Base-by-base conservation (phyloP, 1,140 invertebrate genomes). In the Bombus picipes region DNA sequence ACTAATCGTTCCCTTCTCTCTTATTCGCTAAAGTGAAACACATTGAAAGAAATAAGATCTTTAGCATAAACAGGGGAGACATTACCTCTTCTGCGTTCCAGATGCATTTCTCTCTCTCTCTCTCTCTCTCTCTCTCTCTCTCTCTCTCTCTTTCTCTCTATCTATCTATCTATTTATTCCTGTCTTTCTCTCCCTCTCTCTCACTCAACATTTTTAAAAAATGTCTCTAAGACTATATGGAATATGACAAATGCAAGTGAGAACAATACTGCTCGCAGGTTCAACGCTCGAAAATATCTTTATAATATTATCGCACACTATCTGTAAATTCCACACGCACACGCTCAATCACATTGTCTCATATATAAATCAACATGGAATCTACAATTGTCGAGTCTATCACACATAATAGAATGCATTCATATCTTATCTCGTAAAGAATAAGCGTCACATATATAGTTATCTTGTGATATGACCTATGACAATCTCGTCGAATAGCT, bases 381-480 rank as follows among this genome's bases (percentile, higher is more conserved):
- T 72, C 10, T 62, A 62, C 53, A 83, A 87, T 57, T 43, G 1
- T 62, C 32, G 6, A 53, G 6, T 59, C 85, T 73, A 74, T 68
- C 82, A 53, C 59, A 59, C 75, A 10, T 73, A 68, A 59, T n/a
- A 43, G n/a, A 41, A 59, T 66, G 43, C 43, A 84, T 72, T 71
- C 72, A 71, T 39, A 74, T 72, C 74, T 32, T 22, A 25, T 71
- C 32, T 85, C 57, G 32, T 47, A 62, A 81, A 65, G 43, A 86
- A 86, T 86, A 88, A 88, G 83, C 87, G 83, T 83, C 81, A 65
- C 77, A 86, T 37, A 62, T 65, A 78, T 87, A 80, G 15, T 32
- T 78, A 57, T 78, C 57, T 73, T 4, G 12, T 53, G 41, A 73
- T 68, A 87, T 39, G 43, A 85, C 8, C 81, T 84, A 79, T 53